Conservation (phyloP, 2,113 vertebrate genomes). For the Pelvicachromis taeniatus region DNA sequence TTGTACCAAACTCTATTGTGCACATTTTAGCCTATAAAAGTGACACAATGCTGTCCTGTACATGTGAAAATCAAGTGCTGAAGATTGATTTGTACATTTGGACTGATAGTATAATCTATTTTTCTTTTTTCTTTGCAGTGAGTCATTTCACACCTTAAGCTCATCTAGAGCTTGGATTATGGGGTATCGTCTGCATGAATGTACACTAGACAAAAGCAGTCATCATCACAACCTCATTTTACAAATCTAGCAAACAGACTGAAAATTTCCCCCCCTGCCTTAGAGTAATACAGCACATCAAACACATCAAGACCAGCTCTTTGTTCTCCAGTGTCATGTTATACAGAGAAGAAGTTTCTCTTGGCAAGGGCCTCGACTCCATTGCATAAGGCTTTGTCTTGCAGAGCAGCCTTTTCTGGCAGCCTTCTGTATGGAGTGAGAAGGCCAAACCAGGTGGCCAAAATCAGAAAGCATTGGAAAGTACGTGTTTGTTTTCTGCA, state of each 20-base stretch:
- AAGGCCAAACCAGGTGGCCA: slow-evolving; percentile 45
- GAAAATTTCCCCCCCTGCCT: background rate
- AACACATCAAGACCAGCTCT: slow-evolving; percentile 46
- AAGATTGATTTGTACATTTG: background rate
- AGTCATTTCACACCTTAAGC: background rate
- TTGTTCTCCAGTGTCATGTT: slow-evolving; percentile 53
- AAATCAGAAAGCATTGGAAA: slow-evolving; percentile 44
- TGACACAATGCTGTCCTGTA: background rate
- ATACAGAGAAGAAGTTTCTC: slow-evolving; percentile 57
- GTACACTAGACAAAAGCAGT: background rate
- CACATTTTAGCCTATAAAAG: background rate
- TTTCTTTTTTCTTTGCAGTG: background rate
- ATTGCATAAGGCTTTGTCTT: slow-evolving; percentile 53
- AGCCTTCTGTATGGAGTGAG: slow-evolving; percentile 11
- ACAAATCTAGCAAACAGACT: background rate
- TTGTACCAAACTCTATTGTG: background rate
- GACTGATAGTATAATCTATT: background rate
- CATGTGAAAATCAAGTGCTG: background rate
- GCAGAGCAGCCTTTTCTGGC: slow-evolving; percentile 52
- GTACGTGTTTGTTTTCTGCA: slow-evolving; percentile 51
- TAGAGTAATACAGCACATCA: slow-evolving; percentile 6
- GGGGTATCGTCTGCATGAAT: background rate
- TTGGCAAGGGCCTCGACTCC: slow-evolving; percentile 41
- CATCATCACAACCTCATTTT: background rate
- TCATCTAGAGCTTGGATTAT: background rate